Conservation (phyloP, 1,140 invertebrate species). For the Drosophila orena region DNA sequence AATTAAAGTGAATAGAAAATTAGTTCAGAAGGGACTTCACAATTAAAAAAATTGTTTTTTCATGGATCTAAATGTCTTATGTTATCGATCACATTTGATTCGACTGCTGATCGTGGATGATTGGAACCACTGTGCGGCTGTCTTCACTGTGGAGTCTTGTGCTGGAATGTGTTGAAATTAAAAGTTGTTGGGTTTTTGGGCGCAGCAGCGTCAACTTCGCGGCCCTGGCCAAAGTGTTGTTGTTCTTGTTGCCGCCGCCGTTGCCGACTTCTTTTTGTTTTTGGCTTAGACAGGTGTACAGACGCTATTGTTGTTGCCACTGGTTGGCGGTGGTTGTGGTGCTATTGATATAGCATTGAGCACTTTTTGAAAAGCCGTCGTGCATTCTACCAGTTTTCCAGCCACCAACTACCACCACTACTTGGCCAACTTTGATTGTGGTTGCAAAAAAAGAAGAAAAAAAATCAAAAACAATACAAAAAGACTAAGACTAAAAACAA, state of each 20-base stretch:
- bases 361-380: constrained; percentile 78
- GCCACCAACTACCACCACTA: constrained; percentile 18
- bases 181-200: constrained; percentile 81
- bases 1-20: no score
- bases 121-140: constrained; percentile 28
- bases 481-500: no score
- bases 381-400: constrained; percentile 81
- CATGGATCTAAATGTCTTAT: no score
- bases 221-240: constrained; percentile 65
- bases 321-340: constrained; percentile 17
- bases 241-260: constrained; percentile 15
- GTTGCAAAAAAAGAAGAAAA: constrained; percentile 27
- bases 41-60: no score
- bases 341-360: constrained; percentile 80
- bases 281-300: constrained; percentile 72
- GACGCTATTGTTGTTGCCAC: constrained; percentile 42
- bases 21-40: no score
- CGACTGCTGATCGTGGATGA: not conserved
- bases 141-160: constrained; percentile 47
- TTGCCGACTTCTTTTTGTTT: constrained; percentile 46
- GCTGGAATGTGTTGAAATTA: constrained; percentile 81
- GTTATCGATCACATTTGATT: not conserved
- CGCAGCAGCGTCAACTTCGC: constrained; percentile 51
- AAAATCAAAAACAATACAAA: not conserved
- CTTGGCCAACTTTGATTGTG: constrained; percentile 46